phyloP scores from a whole-genome alignment of 2,113 vertebrate genomes.

The Ctenomys sociabilis region DNA sequence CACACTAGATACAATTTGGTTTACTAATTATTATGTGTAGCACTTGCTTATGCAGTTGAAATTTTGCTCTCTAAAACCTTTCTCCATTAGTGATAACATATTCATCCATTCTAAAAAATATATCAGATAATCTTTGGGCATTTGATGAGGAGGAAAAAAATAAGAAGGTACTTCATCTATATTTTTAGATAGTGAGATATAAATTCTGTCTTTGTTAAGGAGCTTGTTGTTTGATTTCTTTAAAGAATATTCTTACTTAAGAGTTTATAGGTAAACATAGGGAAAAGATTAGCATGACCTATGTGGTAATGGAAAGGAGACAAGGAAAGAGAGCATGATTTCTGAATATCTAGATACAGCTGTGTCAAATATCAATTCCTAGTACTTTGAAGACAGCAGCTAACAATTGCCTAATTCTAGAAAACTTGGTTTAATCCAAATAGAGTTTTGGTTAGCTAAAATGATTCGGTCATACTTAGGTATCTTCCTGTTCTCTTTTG shows the following conservation, averaged over 20 bases:
- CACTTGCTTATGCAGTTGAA: conserved; percentile 49
- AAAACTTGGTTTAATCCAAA: neutral
- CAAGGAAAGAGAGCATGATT: neutral
- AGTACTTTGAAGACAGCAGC: neutral
- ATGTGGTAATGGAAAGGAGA: neutral
- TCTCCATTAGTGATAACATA: conserved; percentile 63
- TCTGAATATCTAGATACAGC: neutral
- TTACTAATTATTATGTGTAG: conserved; percentile 65
- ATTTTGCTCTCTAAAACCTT: conserved; percentile 57
- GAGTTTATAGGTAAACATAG: neutral
- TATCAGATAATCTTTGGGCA: conserved; percentile 32
- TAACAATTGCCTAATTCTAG: neutral
- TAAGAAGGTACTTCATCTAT: conserved; percentile 37
- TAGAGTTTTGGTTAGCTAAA: neutral
- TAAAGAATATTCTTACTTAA: neutral
- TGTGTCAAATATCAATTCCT: neutral
- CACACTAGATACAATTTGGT: conserved; percentile 26
- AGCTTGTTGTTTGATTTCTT: conserved; percentile 25
- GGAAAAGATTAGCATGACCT: neutral
- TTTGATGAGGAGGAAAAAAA: conserved; percentile 42
- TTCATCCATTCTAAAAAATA: conserved; percentile 51
- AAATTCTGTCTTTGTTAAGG: conserved; percentile 18
- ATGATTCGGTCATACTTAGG: neutral
- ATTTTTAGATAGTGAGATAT: conserved; percentile 60
- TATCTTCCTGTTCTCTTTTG: neutral